Base-by-base conservation (phyloP, 2,888 invertebrate genomes). In the Halictus ligatus region DNA sequence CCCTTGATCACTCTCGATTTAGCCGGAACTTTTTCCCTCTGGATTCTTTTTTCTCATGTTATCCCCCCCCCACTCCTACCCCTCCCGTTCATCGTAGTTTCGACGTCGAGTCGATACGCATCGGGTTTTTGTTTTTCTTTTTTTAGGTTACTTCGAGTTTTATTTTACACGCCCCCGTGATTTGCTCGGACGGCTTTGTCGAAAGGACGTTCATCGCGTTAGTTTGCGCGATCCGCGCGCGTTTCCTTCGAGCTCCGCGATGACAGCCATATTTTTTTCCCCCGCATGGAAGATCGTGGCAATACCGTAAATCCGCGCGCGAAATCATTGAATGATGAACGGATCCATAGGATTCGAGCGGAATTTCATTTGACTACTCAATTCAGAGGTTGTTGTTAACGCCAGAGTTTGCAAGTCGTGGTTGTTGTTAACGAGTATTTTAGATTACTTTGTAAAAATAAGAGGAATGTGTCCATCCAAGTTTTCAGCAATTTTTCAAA, bases 131-230 rank as follows among this genome's bases (percentile, higher is more conserved):
- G 2, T 35, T 35, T 35, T 54, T 50, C 1, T 18, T 5, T 15
- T 50, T 18, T 15, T 60, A 10, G n/a, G 4, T 12, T 13, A 12
- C 25, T 13, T 25, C 25, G 25, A 60, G 71, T 50, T 54, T 50
- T 50, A 50, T 50, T 50, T 18, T 29, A 21, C 35, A 29, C 18
- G 43, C 3, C 0, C 0, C 15, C 18, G 64, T 43, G 69, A 77
- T 77, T 69, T 69, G 40, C 69, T 69, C 40, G 69, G 69, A 69
- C 69, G 69, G 69, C 21, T 12, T 21, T 69, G 69, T 69, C 67
- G 69, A 67, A 67, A 18, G 64, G 69, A 69, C 69, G 40, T 35
- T 35, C 40, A 69, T 18, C 69, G 67, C 10, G 67, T 69, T 69
- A 21, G 67, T 40, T 35, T 35, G 40, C 35, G 35, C 35, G 29